Evolutionary conservation across 1,140 invertebrate species (phyloP).

Genomic region (Drosophila micromelanica): DNA sequence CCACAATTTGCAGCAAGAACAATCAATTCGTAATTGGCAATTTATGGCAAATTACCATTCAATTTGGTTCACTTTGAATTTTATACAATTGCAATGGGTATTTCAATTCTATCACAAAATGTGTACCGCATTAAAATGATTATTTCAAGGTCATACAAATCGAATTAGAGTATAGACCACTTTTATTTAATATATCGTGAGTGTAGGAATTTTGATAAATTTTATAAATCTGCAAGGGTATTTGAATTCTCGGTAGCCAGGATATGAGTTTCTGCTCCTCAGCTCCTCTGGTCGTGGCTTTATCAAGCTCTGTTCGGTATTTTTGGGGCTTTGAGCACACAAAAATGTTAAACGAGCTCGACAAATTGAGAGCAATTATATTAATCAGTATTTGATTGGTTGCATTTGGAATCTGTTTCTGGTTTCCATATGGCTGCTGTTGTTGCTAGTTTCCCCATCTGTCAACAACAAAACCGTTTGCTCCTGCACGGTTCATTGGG

Average conservation of each 20-base stretch:
- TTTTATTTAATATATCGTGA: too few species aligned
- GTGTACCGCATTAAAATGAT: neutral
- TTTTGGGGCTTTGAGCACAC: conserved; percentile 3
- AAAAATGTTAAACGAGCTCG: conserved; percentile 22
- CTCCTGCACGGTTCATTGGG: neutral
- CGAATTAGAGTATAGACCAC: too few species aligned
- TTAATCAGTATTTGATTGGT: conserved; percentile 43
- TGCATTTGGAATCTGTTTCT: conserved; percentile 1
- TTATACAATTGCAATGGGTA: neutral
- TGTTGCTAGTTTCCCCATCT: neutral
- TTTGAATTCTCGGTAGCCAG: too few species aligned
- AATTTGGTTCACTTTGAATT: conserved; percentile 9
- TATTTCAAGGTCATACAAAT: too few species aligned
- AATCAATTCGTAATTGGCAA: conserved; percentile 63
- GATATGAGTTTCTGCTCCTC: too few species aligned
- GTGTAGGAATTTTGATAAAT: too few species aligned
- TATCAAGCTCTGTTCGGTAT: conserved; percentile 6
- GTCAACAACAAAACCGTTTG: conserved; percentile 1
- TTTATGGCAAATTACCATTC: conserved; percentile 41
- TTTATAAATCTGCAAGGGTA: too few species aligned
- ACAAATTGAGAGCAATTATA: conserved; percentile 43
- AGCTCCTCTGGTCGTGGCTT: neutral
- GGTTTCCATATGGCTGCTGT: conserved; percentile 15
- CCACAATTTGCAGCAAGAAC: conserved; percentile 36
- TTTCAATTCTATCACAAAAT: neutral